Evolutionary conservation across 2,113 vertebrate genomes (phyloP), one percentile per base, ranked within the genome.

Genomic region (Sinocyclocheilus anophthalmus): DNA sequence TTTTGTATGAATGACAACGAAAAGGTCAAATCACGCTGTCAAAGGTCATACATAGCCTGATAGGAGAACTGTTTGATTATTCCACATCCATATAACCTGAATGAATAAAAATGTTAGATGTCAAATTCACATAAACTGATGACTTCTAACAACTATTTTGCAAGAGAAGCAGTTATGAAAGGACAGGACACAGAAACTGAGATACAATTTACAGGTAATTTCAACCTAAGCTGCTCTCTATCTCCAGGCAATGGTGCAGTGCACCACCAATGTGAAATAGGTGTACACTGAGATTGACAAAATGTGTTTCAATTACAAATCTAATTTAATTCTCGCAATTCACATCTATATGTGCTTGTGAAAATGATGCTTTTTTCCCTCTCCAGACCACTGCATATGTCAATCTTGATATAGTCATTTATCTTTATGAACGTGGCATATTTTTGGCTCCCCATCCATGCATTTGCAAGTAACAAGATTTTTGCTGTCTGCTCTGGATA

Each of bases 81-180:
- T 80, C 37, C 22, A 63, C 13, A 63, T 80, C 57, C 37, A 16
- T 79, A 61, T 79, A 79, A 61, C 63, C 33, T 13, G 13, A 63
- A 61, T 42, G 4, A 80, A 61, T 80, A n/a, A n/a, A 80, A 61
- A 80, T 61, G 20, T 80, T 22, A 80, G 57, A 80, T 22, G 33
- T 61, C 37, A 61, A 61, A 80, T 55, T 61, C 77, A 61, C 55
- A 61, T 24, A 42, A 80, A 39, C 30, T 4, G 5, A 61, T 24
- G 22, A 24, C 11, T 79, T 61, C 39, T 22, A 78, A 37, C 30
- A 5, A 14, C 33, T 79, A n/a, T 42, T 79, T 79, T 61, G 20
- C 20, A 22, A 37, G 9, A 24, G 3, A 53, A n/a, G 45, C 75
- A 53, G 75, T 76, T 53, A 76, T 59, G 76, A 59, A 37, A 57